Percentiles rank a stretch among this genome's conserved stretches.
Conservation (phyloP, 2,888 invertebrate species). For the Helleia helle region DNA sequence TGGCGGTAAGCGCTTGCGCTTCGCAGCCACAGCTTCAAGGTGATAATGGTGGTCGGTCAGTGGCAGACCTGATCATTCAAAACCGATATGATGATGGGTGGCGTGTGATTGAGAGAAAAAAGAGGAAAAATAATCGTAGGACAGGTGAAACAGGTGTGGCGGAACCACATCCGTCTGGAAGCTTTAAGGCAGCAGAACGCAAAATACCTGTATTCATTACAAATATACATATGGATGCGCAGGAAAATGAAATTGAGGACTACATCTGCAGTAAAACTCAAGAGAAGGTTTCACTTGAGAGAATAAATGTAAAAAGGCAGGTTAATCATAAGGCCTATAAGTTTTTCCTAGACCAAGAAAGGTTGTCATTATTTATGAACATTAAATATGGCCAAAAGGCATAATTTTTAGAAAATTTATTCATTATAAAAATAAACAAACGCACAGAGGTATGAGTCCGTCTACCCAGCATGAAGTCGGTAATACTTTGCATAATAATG, state of each 20-base stretch:
- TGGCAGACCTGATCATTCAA: no score
- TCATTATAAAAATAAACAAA: no score
- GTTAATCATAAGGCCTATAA: constrained; percentile 21
- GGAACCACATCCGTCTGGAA: background rate
- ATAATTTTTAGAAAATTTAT: constrained; percentile 24
- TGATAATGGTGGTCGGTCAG: no score
- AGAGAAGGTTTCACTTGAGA: constrained; percentile 16
- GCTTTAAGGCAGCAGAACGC: constrained; percentile 21
- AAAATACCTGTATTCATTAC: constrained; percentile 23
- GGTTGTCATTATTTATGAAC: constrained; percentile 20
- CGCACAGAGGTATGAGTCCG: background rate
- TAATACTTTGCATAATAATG: background rate
- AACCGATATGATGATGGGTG: background rate
- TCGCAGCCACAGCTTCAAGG: no score
- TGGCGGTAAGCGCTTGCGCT: no score
- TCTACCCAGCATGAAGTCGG: background rate
- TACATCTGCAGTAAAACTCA: constrained; percentile 19
- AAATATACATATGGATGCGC: constrained; percentile 20
- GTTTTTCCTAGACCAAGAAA: constrained; percentile 21
- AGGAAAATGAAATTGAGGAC: constrained; percentile 18
- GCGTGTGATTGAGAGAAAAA: background rate
- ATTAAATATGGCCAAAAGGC: constrained; percentile 23
- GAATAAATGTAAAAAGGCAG: constrained; percentile 11
- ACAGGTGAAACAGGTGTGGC: background rate
- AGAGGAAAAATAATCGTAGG: background rate